Base-by-base conservation (phyloP, 2,888 invertebrate genomes). In the Strigamia maritima region DNA sequence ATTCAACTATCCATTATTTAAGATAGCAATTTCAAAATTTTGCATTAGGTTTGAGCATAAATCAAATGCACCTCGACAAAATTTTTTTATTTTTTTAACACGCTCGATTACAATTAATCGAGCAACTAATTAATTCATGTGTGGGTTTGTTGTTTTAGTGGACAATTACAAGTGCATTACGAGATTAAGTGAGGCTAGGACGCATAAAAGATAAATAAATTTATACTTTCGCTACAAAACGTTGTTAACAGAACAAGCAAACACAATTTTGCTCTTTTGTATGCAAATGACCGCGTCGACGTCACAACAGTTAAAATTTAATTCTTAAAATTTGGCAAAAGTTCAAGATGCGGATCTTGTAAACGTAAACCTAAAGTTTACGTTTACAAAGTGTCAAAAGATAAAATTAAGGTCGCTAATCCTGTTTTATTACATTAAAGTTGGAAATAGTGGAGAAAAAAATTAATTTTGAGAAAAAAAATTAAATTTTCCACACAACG, bases 381-480 rank as follows among this genome's bases (percentile, higher is more conserved):
- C n/a, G n/a, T n/a, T n/a, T n/a, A n/a, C n/a, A n/a, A n/a, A n/a
- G 54, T 54, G 6, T 19, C n/a, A 14, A 28, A 28, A 70, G 70
- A 70, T 70, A 70, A 70, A 70, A 70, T 70, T 70, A 70, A 70
- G 70, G 70, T 70, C 70, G 16, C 70, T 70, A 70, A 70, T 26
- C 70, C 70, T 28, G 28, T 70, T 70, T 70, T 28, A 8, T 54
- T 6, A 70, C 26, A 14, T 28, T 70, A 26, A 12, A 28, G 24
- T 0, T 28, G 8, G 26, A 70, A 26, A 14, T 70, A 14, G 1
- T 16, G 2, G 19, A 54, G 3, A 54, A 54, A 54, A n/a, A n/a
- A 54, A 54, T 19, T 2, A 44, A 44, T 14, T 44, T 16, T 10
- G 2, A 40, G 2, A n/a, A 44, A 14, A 40, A 1, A n/a, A 44